phyloP scores from a whole-genome alignment of 1,140 invertebrate genomes.

The Calliopsis andreniformis region DNA sequence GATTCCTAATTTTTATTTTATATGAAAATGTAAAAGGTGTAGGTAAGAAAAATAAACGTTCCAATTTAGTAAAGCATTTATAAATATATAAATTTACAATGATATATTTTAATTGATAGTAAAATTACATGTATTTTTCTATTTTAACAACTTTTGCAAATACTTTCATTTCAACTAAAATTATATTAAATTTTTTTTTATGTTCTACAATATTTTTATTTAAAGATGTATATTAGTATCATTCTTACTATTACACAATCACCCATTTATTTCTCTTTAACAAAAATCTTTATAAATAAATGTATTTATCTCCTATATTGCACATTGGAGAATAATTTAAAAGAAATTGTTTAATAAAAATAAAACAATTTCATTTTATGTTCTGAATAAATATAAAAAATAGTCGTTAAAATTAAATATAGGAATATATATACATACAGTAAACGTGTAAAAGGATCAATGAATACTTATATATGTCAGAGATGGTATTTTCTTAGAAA shows the following conservation, averaged over 20 bases:
- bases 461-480: conserved; percentile 30
- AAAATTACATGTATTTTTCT: conserved; percentile 20
- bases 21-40: neutral
- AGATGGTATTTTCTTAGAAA: conserved; percentile 29
- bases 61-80: conserved; percentile 12
- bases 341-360: neutral
- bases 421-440: neutral
- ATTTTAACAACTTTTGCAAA: neutral
- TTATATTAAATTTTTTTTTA: neutral
- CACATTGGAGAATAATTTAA: neutral
- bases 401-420: neutral
- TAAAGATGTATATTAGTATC: neutral
- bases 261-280: neutral
- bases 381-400: neutral
- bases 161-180: conserved; percentile 6
- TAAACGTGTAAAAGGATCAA: conserved; percentile 35
- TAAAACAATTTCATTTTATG: neutral
- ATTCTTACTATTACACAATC: no score
- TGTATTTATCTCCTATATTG: neutral
- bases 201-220: neutral
- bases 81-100: conserved; percentile 18
- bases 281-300: neutral
- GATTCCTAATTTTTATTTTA: neutral
- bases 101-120: conserved; percentile 10
- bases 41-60: neutral